Conservation (phyloP, 2,113 vertebrate species). For the Bubo bubo region DNA sequence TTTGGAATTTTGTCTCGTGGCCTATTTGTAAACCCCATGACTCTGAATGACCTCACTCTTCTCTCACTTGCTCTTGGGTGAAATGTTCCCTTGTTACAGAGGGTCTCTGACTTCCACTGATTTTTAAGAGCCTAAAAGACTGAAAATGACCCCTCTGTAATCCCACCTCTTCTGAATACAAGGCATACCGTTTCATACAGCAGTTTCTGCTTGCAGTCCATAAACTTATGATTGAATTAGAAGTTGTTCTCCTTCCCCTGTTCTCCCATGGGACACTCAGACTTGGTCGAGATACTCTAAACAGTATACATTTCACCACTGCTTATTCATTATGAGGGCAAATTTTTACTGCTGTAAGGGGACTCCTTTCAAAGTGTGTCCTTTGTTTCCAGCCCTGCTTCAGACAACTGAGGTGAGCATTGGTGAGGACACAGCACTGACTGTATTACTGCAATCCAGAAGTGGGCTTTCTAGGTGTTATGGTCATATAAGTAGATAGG, state of each 20-base stretch:
- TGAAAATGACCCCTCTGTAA: neutral
- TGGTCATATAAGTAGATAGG: rapidly evolving
- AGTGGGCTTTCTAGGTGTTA: neutral
- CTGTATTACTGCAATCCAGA: neutral
- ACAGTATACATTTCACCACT: neutral
- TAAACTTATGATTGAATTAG: constrained; percentile 22
- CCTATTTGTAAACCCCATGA: neutral
- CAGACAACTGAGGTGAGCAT: neutral
- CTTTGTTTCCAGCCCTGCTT: neutral
- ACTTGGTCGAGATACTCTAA: neutral
- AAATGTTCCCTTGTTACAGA: neutral
- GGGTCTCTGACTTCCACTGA: neutral
- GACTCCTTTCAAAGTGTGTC: neutral
- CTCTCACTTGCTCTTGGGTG: neutral
- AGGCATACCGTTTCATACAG: neutral
- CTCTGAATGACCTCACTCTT: neutral
- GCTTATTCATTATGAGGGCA: neutral
- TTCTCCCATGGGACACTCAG: neutral
- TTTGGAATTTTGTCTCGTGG: neutral
- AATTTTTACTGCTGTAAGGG: neutral
- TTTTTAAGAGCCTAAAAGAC: constrained; percentile 17
- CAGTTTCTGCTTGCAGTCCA: neutral
- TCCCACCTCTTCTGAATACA: neutral
- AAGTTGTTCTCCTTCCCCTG: neutral
- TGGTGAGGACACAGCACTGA: neutral